phyloP scores from a whole-genome alignment of 2,113 vertebrate species.

The Rhineura floridana region DNA sequence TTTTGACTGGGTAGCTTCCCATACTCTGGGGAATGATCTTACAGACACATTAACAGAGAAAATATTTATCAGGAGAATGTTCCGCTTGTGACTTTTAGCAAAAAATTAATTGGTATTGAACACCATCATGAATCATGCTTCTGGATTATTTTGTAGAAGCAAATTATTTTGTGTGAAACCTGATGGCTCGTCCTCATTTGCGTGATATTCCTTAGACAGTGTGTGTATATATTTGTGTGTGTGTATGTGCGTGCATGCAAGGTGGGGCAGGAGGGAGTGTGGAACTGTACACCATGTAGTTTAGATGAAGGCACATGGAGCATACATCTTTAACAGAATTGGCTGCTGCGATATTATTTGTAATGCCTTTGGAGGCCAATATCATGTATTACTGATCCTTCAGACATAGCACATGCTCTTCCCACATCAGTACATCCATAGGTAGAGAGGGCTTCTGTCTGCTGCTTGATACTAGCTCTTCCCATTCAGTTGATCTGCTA shows the following conservation, averaged over 20 bases:
- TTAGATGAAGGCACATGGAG: neutral
- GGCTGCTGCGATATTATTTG: neutral
- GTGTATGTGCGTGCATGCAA: too few species aligned
- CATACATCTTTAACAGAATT: neutral
- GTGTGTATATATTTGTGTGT: too few species aligned
- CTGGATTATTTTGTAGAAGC: constrained; percentile 25
- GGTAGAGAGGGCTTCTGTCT: neutral
- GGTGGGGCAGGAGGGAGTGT: accelerated
- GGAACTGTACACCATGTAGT: accelerated
- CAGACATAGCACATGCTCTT: neutral
- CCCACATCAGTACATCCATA: neutral
- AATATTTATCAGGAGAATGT: constrained; percentile 26
- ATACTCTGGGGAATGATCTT: neutral
- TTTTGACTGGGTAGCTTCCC: neutral
- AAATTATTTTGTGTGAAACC: constrained; percentile 7
- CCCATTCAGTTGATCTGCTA: neutral
- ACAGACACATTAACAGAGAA: constrained; percentile 17
- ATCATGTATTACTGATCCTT: neutral
- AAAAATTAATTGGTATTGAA: constrained; percentile 35
- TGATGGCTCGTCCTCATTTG: neutral
- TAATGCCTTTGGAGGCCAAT: neutral
- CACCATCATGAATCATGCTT: constrained; percentile 50
- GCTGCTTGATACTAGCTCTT: neutral
- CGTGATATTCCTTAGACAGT: accelerated
- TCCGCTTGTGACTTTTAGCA: constrained; percentile 48